Conservation (phyloP, 2,888 invertebrate species). For the Spisula solida region DNA sequence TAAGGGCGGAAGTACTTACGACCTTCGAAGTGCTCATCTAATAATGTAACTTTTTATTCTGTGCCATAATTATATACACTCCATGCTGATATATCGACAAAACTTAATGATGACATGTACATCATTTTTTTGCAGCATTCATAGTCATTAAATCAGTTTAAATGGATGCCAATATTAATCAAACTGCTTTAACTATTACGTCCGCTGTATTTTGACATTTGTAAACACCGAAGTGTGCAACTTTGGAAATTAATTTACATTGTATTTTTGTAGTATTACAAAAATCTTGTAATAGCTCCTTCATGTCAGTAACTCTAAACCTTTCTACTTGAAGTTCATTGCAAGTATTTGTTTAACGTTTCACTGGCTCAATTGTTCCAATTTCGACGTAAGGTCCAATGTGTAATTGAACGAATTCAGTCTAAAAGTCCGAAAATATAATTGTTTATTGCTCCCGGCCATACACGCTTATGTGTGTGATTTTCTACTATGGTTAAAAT, state of each 20-base stretch:
- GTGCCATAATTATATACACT: too few relatives aligned
- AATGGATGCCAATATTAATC: conserved; percentile 44
- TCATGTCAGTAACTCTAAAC: conserved; percentile 23
- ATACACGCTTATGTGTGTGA: conserved; percentile 38
- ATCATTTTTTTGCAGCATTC: neutral
- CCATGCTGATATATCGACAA: neutral
- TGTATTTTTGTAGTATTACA: conserved; percentile 29
- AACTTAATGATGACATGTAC: neutral
- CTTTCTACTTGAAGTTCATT: conserved; percentile 37
- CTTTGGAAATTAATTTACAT: conserved; percentile 38
- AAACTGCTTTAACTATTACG: neutral
- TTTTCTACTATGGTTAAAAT: conserved; percentile 26
- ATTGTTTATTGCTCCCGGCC: conserved; percentile 65
- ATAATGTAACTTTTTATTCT: too few relatives aligned
- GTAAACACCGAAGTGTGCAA: conserved; percentile 55
- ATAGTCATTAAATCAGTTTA: conserved; percentile 27
- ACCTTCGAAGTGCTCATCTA: too few relatives aligned
- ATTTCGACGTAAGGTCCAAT: conserved; percentile 58
- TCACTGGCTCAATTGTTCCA: neutral
- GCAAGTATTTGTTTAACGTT: conserved; percentile 49
- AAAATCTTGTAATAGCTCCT: conserved; percentile 14
- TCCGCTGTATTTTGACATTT: conserved; percentile 39
- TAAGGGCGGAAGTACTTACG: too few relatives aligned
- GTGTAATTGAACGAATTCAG: conserved; percentile 63
- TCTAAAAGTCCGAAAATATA: conserved; percentile 50